Evolutionary conservation across 2,113 vertebrate species (phyloP).

Genomic region (Phrynocephalus versicolor): DNA sequence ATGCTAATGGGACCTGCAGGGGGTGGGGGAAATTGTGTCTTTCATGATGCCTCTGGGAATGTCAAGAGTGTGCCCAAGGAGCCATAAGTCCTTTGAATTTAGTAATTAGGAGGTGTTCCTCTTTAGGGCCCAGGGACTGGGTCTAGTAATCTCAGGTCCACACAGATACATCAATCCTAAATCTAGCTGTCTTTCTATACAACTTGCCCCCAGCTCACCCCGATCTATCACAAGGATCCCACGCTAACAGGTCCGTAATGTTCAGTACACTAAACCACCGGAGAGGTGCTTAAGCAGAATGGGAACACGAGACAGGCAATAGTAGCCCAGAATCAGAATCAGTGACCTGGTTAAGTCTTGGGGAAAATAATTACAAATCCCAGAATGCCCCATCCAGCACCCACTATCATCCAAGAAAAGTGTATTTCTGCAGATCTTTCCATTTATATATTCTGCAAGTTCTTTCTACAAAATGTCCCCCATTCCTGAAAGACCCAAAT

Average conservation of each 20-base stretch:
- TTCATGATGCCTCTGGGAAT: neutral
- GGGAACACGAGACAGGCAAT: neutral
- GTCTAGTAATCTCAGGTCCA: no score
- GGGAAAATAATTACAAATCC: neutral
- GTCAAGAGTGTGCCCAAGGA: neutral
- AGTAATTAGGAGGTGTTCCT: no score
- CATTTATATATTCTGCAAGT: neutral
- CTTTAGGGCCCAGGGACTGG: no score
- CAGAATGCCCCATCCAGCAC: neutral
- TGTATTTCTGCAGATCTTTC: no score
- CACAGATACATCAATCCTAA: neutral
- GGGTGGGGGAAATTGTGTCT: no score
- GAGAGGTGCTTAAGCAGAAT: neutral
- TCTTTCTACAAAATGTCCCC: neutral
- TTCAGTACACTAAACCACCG: neutral
- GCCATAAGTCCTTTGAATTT: neutral
- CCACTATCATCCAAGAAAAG: no score
- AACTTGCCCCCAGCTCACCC: neutral
- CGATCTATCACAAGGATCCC: neutral
- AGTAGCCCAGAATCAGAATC: neutral
- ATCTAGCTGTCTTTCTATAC: neutral
- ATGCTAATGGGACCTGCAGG: neutral
- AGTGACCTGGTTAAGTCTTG: neutral
- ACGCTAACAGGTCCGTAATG: no score
- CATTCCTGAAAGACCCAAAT: neutral